Evolutionary conservation across 2,888 invertebrate genomes (phyloP).

Genomic region (Stenurella melanura): DNA sequence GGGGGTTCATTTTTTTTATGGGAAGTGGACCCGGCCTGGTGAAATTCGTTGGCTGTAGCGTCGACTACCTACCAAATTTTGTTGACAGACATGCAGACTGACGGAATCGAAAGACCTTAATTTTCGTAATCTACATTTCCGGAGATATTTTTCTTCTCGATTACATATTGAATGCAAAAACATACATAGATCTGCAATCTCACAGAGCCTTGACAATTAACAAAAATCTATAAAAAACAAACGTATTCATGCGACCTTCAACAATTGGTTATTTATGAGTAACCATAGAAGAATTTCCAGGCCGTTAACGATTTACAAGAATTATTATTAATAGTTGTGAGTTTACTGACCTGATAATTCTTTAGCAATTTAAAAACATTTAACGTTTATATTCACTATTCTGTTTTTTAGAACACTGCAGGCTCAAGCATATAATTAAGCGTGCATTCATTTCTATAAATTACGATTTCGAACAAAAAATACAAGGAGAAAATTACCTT

Average conservation of each 20-base stretch:
- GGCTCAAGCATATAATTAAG: conserved; percentile 17
- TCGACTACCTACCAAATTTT: too few relatives aligned
- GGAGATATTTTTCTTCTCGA: too few relatives aligned
- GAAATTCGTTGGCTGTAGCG: too few relatives aligned
- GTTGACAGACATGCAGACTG: too few relatives aligned
- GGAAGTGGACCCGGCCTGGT: too few relatives aligned
- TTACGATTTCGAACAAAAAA: neutral
- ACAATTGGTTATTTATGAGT: conserved; percentile 8
- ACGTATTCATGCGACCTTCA: neutral
- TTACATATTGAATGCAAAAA: too few relatives aligned
- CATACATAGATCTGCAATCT: neutral
- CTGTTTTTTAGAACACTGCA: conserved; percentile 23
- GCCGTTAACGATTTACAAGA: conserved; percentile 38
- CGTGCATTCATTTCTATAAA: conserved; percentile 10
- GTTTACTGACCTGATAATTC: conserved; percentile 45
- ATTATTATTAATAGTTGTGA: conserved; percentile 40
- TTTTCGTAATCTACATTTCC: too few relatives aligned
- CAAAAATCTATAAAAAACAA: neutral
- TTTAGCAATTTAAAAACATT: conserved; percentile 41
- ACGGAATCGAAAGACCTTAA: too few relatives aligned
- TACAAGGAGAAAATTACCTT: conserved; percentile 78
- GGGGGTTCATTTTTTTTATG: too few relatives aligned
- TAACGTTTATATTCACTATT: conserved; percentile 32
- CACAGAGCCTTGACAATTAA: neutral
- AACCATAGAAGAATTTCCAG: conserved; percentile 31